Percentiles rank a stretch among this genome's conserved stretches.
Evolutionary conservation across 2,888 invertebrate species (phyloP).

Genomic region (Amphipoea oculea): DNA sequence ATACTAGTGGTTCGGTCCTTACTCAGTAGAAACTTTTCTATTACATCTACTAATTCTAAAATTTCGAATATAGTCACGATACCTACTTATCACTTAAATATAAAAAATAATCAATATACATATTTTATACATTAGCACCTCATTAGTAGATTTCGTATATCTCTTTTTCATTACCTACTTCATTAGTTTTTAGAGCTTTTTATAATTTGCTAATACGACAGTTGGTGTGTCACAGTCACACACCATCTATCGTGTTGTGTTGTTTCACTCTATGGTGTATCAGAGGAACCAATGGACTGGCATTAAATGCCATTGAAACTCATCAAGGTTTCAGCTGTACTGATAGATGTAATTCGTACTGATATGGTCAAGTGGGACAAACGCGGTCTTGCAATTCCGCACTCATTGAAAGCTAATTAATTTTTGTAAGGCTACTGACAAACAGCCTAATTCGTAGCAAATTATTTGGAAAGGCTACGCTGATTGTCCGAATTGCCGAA

Average conservation of each 20-base stretch:
- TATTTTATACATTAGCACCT: slow-evolving; percentile 56
- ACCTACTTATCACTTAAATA: slow-evolving; percentile 27
- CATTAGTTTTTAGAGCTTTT: slow-evolving; percentile 71
- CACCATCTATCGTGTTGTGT: slow-evolving; percentile 64
- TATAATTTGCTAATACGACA: slow-evolving; percentile 68
- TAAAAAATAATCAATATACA: slow-evolving; percentile 34
- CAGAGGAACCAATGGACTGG: slow-evolving; percentile 50
- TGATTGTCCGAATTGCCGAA: slow-evolving; percentile 24
- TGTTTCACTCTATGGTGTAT: slow-evolving; percentile 68
- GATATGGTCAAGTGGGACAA: slow-evolving; percentile 50
- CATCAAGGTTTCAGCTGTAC: slow-evolving; percentile 52
- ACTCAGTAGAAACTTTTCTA: slow-evolving; percentile 40
- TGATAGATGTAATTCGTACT: slow-evolving; percentile 50
- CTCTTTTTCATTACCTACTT: slow-evolving; percentile 39
- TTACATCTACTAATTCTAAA: slow-evolving; percentile 22
- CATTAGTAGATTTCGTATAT: slow-evolving; percentile 46
- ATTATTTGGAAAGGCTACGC: slow-evolving; percentile 15
- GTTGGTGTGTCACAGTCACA: slow-evolving; percentile 57
- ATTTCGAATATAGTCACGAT: slow-evolving; percentile 23
- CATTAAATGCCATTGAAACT: slow-evolving; percentile 30
- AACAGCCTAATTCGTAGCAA: neutral
- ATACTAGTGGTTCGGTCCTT: slow-evolving; percentile 23
- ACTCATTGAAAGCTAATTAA: slow-evolving; percentile 21
- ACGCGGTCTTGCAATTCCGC: slow-evolving; percentile 21
- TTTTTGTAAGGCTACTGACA: neutral